Conservation (phyloP, 2,113 vertebrate genomes). For the Syrrhaptes paradoxus region DNA sequence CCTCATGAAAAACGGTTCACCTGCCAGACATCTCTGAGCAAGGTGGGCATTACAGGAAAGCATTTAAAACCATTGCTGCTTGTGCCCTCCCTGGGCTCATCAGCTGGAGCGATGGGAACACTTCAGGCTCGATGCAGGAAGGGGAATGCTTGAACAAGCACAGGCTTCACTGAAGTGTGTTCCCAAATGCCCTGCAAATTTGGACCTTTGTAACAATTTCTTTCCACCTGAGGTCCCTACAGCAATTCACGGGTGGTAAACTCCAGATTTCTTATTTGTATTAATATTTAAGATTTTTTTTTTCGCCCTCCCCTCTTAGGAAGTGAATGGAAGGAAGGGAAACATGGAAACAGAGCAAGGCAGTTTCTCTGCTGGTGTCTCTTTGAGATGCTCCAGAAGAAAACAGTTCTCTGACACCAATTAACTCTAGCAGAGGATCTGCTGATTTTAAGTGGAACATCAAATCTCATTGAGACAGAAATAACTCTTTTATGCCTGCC, state of each 20-base stretch:
- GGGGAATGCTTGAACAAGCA: not conserved
- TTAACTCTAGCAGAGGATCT: not conserved
- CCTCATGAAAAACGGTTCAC: not conserved
- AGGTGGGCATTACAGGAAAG: not conserved
- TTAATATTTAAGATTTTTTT: not conserved
- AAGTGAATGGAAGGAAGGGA: not conserved
- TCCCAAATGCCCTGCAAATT: not conserved
- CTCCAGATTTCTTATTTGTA: not conserved
- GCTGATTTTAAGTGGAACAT: slow-evolving; percentile 27
- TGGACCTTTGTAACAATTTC: not conserved
- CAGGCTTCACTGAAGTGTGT: not conserved
- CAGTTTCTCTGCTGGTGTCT: not conserved
- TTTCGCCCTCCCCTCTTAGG: not conserved
- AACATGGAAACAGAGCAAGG: not conserved
- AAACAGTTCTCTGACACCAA: slow-evolving; percentile 5
- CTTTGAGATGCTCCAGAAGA: not conserved
- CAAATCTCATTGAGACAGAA: slow-evolving; percentile 5
- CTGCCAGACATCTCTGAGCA: not conserved
- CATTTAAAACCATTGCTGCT: not conserved
- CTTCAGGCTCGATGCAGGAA: not conserved
- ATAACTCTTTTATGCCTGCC: not conserved
- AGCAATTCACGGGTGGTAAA: not conserved
- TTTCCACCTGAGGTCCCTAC: not conserved
- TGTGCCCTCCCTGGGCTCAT: not conserved
- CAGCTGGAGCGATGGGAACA: not conserved